Base-by-base conservation (phyloP, 2,113 vertebrate genomes). In the Neotoma lepida region DNA sequence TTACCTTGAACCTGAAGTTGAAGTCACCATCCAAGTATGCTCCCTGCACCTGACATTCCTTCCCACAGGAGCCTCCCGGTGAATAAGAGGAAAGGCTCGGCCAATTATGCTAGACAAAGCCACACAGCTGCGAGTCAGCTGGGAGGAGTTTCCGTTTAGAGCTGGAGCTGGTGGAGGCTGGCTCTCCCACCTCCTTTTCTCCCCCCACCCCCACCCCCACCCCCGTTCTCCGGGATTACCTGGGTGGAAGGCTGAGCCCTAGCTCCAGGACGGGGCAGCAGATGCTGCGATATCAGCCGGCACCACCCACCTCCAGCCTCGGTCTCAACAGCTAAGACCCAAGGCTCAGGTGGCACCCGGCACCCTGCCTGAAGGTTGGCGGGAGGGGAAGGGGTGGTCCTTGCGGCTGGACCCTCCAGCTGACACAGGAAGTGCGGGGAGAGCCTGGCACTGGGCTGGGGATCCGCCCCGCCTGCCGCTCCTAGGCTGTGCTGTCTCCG, bases 341-440 rank as follows among this genome's bases (percentile, higher is more conserved):
- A 22, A 89, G 92, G 80, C 92, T 94, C 97, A 97, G 97, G 97
- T 97, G 95, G 93, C 94, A 73, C 66, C 18, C 71, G 51, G 81
- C 86, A 64, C 49, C 81, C 78, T 94, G 41, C 87, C 94, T 94
- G 66, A 56, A 61, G 90, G 54, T 58, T 71, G 54, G 68, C 35
- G 30, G 94, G 85, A 94, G 86, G 95, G 95, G 95, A 96, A 96
- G 97, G 96, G 95, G 95, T 97, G 97, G 97, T 97, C 97, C 98
- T 97, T 97, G 96, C 81, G 93, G 94, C 95, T 86, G 94, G 97
- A 98, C 98, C 98, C 96, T 97, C 96, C 94, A 96, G 97, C 98
- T 98, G 98, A 98, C 97, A 98, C 98, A 98, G 98, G 98, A 98
- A 98, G 97, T 97, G 96, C 97, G 92, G n/a, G 88, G 68, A 41